These are phyloP conservation scores for Cryptoleucopteryx plumbea DNA, from an alignment of 2,113 vertebrate genomes.

Conservation along the genomic window DNA sequence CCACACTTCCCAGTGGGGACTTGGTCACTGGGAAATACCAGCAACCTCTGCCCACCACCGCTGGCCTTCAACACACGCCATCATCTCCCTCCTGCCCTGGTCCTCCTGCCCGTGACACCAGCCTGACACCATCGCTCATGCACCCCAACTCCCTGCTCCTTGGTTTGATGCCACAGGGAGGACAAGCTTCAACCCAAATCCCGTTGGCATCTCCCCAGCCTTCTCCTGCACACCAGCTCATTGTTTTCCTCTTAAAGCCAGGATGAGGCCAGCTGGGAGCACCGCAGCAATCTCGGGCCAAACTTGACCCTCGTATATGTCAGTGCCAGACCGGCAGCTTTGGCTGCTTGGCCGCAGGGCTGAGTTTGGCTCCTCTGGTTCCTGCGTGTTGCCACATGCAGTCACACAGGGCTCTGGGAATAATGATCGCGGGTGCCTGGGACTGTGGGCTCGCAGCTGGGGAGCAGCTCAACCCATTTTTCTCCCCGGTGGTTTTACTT, in stretches of 20 bases:
- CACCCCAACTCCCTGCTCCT: neutral
- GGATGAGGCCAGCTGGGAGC: neutral
- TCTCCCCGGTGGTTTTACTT: neutral
- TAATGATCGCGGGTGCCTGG: fast-evolving
- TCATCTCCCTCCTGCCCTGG: neutral
- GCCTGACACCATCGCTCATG: neutral
- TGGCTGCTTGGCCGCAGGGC: neutral
- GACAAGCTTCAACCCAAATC: neutral
- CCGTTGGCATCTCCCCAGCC: neutral
- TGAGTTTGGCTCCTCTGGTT: neutral
- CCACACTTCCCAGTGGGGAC: neutral
- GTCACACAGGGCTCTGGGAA: neutral
- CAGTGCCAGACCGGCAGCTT: neutral
- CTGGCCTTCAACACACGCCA: neutral
- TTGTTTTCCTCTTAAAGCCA: neutral
- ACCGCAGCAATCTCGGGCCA: fast-evolving
- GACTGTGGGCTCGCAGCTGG: neutral
- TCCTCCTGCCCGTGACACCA: neutral
- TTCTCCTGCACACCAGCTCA: neutral
- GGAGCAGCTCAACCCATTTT: neutral
- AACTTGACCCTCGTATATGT: fast-evolving
- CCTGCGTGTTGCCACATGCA: neutral
- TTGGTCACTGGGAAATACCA: neutral
- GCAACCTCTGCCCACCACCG: neutral
- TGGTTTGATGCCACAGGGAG: neutral